Evolutionary conservation across 2,888 invertebrate species (phyloP).

Genomic region (Pandemis cinnamomeana): DNA sequence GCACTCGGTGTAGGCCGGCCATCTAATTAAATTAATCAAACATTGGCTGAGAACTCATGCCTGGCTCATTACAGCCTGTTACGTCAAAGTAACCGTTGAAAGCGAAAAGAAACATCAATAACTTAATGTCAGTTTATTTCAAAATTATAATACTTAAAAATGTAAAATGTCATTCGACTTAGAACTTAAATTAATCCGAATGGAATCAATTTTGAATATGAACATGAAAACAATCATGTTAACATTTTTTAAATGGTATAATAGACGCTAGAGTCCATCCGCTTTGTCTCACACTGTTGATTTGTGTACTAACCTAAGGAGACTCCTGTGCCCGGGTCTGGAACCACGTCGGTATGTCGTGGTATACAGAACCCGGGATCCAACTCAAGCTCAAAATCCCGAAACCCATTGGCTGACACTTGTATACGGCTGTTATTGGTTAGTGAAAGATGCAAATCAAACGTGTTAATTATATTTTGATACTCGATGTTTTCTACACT

Average conservation of each 20-base stretch:
- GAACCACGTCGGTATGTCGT: conserved; percentile 43
- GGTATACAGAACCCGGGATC: conserved; percentile 69
- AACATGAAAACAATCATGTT: not conserved
- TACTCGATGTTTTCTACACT: conserved; percentile 83
- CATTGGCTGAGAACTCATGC: conserved; percentile 25
- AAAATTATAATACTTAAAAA: not conserved
- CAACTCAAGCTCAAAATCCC: conserved; percentile 71
- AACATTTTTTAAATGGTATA: not conserved
- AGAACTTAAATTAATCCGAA: not conserved
- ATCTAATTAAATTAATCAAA: conserved; percentile 23
- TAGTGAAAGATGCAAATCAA: conserved; percentile 81
- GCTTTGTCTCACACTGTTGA: conserved; percentile 8
- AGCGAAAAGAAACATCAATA: not conserved
- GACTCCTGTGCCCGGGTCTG: conserved; percentile 25
- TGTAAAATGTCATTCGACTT: not conserved
- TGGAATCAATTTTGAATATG: conserved; percentile 7
- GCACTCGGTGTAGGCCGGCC: conserved; percentile 52
- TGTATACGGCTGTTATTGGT: conserved; percentile 84
- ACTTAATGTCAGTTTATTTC: conserved; percentile 8
- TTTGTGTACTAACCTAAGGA: conserved; percentile 13
- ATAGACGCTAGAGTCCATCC: conserved; percentile 4
- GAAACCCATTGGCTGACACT: conserved; percentile 81
- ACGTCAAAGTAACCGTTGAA: conserved; percentile 7
- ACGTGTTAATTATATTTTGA: conserved; percentile 84
- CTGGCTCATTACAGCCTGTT: conserved; percentile 18